Percentiles rank a stretch among this genome's conserved stretches.
These are phyloP conservation scores for Chloropsis hardwickii DNA, from an alignment of 2,113 vertebrate species.

Conservation along the genomic window DNA sequence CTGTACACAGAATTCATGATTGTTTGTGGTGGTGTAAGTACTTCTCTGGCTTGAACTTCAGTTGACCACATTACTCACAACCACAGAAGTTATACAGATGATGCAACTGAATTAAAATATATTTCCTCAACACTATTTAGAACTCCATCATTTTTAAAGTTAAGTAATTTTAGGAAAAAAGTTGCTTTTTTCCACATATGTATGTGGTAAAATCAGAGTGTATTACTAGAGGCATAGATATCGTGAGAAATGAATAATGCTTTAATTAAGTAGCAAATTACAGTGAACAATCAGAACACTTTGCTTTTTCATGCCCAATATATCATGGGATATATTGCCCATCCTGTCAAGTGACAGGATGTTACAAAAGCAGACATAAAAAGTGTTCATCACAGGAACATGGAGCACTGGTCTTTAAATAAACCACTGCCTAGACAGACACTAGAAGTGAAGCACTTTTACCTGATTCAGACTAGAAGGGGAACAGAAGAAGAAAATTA, in stretches of 20 bases:
- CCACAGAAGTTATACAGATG: background rate
- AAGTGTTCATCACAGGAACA: background rate
- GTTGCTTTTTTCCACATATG: background rate
- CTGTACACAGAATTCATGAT: background rate
- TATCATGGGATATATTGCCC: background rate
- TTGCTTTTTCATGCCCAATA: background rate
- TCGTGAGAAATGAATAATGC: accelerated
- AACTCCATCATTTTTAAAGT: background rate
- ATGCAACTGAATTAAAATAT: background rate
- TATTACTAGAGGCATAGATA: background rate
- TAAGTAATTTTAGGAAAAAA: background rate
- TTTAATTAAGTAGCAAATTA: background rate
- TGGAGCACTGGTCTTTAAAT: background rate
- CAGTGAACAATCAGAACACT: background rate
- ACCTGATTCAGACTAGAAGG: background rate
- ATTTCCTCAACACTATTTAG: background rate
- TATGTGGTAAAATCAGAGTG: background rate
- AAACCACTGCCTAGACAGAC: background rate
- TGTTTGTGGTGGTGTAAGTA: background rate
- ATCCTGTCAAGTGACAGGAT: background rate
- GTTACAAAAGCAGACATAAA: background rate
- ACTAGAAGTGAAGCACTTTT: background rate
- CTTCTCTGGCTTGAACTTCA: background rate
- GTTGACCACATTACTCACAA: background rate
- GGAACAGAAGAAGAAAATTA: background rate